Conservation (phyloP, 2,113 vertebrate species). For the Pomatostomus ruficeps region DNA sequence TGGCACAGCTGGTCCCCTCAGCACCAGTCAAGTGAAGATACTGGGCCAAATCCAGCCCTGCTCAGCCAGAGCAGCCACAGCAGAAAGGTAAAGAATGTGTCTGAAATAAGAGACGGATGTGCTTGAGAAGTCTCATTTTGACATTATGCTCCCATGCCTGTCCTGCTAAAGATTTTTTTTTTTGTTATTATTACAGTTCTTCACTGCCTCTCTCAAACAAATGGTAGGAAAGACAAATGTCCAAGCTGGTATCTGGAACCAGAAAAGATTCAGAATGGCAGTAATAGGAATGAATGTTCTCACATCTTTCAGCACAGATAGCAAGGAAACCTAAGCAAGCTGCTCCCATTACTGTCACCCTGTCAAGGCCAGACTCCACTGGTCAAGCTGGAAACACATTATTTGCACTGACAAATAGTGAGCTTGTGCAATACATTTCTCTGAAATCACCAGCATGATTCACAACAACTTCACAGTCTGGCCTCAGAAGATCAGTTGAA, state of each 20-base stretch:
- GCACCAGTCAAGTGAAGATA: not conserved
- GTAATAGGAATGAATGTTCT: slow-evolving; percentile 5
- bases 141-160: not conserved
- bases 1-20: not conserved
- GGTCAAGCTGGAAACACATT: not conserved
- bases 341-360: not conserved
- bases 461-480: not conserved
- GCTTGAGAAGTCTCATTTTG: not conserved
- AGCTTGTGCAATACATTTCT: not conserved
- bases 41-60: not conserved
- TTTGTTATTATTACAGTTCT: not conserved
- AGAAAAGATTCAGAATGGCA: not conserved
- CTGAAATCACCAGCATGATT: slow-evolving; percentile 19
- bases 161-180: not conserved
- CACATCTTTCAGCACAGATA: not conserved
- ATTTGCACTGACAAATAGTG: not conserved
- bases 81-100: not conserved
- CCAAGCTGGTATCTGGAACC: not conserved
- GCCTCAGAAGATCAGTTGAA: slow-evolving; percentile 22
- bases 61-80: too few species aligned
- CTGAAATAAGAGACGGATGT: not conserved
- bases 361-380: not conserved
- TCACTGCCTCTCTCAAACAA: not conserved
- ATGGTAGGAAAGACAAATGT: slow-evolving; percentile 1
- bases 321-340: not conserved